Evolutionary conservation across 2,113 vertebrate species (phyloP), one percentile per base, ranked within the genome.

Genomic region (Brachyhypopomus gauderio): DNA sequence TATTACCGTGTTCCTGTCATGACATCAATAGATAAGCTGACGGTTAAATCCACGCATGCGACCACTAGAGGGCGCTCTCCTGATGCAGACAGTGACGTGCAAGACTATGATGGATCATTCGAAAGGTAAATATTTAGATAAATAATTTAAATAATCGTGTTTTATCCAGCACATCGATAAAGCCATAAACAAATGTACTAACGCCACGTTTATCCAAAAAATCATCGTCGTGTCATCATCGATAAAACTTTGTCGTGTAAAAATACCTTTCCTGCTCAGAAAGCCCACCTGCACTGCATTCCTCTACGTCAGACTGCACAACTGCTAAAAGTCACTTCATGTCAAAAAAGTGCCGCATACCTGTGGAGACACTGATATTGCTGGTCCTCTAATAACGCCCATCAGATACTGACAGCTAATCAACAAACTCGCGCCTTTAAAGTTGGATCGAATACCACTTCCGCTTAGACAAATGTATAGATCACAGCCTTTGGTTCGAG

Each of bases 21-120:
- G 0, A 25, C 45, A 14, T 14, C 9, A 1, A 12, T 52, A 52
- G 45, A 52, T 52, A 52, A 52, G 12, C 45, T 3, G 45, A 3
- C 45, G 45, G 5, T 52, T 12, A 3, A 52, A 52, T 52, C 8
- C 45, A 52, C 45, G 45, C 12, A n/a, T 23, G 17, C 14, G 5
- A 56, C 59, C 87, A 86, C 77, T 59, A 87, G 87, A 87, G 86
- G 84, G 87, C 56, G 80, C 81, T 74, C 38, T 77, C 56, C 66
- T 23, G 72, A 84, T 80, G 48, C 76, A 45, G 34, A 34, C 20
- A 23, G 12, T 52, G 66, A 41, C 3, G 4, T 30, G 72, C 17
- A 73, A 8, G 27, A 12, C 20, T 20, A n/a, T 41, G 66, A 41
- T 41, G 34, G 20, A 19, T 70, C 41, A 41, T 34, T 20, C 5